Conservation (phyloP, 2,888 invertebrate species). For the Dendrolimus houi region DNA sequence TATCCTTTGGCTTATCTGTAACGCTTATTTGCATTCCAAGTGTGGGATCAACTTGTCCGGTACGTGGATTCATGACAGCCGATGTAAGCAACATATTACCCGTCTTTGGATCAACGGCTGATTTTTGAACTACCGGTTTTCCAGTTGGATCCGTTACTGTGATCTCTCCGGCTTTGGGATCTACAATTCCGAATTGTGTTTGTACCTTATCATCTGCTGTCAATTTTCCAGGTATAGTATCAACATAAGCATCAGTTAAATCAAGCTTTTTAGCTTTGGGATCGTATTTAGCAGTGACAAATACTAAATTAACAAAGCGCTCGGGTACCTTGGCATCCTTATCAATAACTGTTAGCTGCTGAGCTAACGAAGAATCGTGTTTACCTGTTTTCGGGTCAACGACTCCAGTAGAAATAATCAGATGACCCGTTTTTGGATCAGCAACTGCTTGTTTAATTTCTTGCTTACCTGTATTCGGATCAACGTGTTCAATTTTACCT, state of each 20-base stretch:
- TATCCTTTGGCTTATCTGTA: slow-evolving; percentile 39
- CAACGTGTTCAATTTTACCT: slow-evolving; percentile 71
- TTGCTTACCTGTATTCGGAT: slow-evolving; percentile 72
- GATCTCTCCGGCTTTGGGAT: slow-evolving; percentile 71
- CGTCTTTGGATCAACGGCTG: slow-evolving; percentile 78
- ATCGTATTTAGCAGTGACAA: slow-evolving; percentile 73
- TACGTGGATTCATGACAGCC: slow-evolving; percentile 70
- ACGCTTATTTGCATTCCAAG: slow-evolving; percentile 69
- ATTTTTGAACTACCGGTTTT: slow-evolving; percentile 75
- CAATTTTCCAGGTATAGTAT: slow-evolving; percentile 42
- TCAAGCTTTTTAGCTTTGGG: slow-evolving; percentile 56
- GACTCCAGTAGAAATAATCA: slow-evolving; percentile 71
- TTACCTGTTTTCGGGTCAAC: slow-evolving; percentile 77
- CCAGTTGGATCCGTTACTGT: slow-evolving; percentile 76
- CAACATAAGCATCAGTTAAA: slow-evolving; percentile 58
- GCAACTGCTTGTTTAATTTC: slow-evolving; percentile 75
- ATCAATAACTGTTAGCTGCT: slow-evolving; percentile 65
- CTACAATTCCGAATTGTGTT: slow-evolving; percentile 72
- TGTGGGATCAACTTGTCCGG: slow-evolving; percentile 64
- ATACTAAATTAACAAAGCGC: slow-evolving; percentile 57
- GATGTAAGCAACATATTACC: slow-evolving; percentile 72
- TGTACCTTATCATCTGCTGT: slow-evolving; percentile 65
- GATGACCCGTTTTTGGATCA: slow-evolving; percentile 74
- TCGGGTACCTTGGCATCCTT: slow-evolving; percentile 45
- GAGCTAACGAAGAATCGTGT: slow-evolving; percentile 65